Conservation (phyloP, 2,888 invertebrate species). For the Stictocephala bisonia region DNA sequence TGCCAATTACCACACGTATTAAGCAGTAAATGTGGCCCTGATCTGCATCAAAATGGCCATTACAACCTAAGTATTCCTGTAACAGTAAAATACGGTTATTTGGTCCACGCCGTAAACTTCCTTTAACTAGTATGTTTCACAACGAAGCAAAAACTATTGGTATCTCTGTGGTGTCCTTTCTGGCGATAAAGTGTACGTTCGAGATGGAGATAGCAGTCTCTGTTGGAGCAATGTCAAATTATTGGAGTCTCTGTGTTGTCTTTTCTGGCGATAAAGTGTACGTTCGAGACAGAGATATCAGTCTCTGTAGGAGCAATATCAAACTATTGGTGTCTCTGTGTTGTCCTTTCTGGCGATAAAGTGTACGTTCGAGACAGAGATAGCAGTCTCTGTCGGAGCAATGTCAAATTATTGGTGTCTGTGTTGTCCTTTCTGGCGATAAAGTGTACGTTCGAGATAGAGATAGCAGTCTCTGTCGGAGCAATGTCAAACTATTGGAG, state of each 20-base stretch:
- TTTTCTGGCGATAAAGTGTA: no score
- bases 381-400: no score
- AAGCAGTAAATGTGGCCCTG: conserved; percentile 10
- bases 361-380: not conserved
- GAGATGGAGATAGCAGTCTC: no score
- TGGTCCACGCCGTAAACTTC: conserved; percentile 9
- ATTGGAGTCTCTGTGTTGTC: no score
- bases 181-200: not conserved
- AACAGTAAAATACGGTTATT: conserved; percentile 15
- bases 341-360: not conserved
- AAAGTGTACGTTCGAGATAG: no score
- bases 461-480: no score
- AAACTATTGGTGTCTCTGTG: not conserved
- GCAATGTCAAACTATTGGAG: conserved; percentile 11
- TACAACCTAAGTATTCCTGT: conserved; percentile 3
- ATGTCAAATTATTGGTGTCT: no score
- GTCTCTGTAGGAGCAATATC: no score
- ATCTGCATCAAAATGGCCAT: conserved; percentile 25
- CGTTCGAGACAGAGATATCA: no score
- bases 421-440: no score
- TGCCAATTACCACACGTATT: not conserved
- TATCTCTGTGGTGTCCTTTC: not conserved
- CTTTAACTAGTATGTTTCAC: conserved; percentile 14
- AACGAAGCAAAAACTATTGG: not conserved
- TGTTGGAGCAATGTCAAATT: no score